Percentiles rank a stretch among this genome's conserved stretches.
Evolutionary conservation across 2,113 vertebrate genomes (phyloP).

Genomic region (Mus spicilegus): DNA sequence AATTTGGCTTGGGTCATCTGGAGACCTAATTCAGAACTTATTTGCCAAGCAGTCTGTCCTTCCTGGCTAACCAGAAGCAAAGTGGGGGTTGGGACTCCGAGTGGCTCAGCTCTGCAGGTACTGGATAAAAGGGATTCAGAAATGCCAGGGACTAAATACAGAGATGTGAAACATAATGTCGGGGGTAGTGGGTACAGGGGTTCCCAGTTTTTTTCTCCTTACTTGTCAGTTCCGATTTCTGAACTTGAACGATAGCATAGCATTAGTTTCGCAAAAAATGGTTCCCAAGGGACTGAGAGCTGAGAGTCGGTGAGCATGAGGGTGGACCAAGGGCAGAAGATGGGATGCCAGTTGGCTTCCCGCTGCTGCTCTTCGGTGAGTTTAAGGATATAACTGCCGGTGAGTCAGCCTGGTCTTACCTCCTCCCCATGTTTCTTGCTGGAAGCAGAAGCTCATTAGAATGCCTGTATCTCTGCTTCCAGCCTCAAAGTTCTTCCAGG

Average conservation of each 20-base stretch:
- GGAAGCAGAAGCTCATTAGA: background rate
- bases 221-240: background rate
- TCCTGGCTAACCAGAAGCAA: background rate
- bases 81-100: background rate
- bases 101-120: background rate
- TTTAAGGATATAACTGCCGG: background rate
- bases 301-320: background rate
- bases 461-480: rapidly evolving
- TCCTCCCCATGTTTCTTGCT: rapidly evolving
- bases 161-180: background rate
- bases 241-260: background rate
- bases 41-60: background rate
- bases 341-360: background rate
- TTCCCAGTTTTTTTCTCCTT: conserved; percentile 19
- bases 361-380: background rate
- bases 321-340: background rate
- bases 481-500: rapidly evolving
- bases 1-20: no score
- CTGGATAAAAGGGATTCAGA: background rate
- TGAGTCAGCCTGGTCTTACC: background rate
- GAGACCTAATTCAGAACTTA: background rate
- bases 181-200: background rate
- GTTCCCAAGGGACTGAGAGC: background rate
- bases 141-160: background rate
- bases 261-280: background rate